Evolutionary conservation across 2,888 invertebrate genomes (phyloP).

Genomic region (Calameuta pallipes): DNA sequence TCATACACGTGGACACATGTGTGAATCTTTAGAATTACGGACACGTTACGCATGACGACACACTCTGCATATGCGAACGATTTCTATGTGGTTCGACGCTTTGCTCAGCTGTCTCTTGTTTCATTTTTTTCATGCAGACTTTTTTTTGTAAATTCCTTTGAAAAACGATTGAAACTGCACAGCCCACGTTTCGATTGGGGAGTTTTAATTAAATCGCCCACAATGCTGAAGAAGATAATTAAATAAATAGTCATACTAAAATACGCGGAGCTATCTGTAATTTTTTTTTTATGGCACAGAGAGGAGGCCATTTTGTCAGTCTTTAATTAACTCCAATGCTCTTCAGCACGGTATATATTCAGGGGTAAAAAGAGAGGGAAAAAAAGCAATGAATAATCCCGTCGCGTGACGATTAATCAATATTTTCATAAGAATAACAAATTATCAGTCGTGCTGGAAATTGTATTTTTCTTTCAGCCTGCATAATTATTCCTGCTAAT

Average conservation of each 20-base stretch:
- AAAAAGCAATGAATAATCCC: not conserved
- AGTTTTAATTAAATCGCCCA: constrained; percentile 22
- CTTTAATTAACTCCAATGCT: constrained; percentile 46
- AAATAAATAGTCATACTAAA: constrained; percentile 17
- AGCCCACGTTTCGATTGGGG: not conserved
- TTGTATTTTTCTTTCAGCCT: not conserved
- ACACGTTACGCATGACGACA: no score
- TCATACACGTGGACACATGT: no score
- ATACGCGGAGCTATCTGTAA: constrained; percentile 18
- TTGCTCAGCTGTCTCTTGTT: no score
- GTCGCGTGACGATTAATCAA: constrained; percentile 1
- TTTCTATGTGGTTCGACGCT: no score
- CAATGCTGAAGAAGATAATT: constrained; percentile 11
- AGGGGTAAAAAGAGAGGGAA: constrained; percentile 30
- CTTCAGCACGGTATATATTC: constrained; percentile 28
- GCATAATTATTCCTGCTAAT: no score
- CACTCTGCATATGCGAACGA: no score
- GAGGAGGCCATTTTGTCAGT: constrained; percentile 17
- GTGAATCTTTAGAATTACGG: no score
- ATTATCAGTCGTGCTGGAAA: not conserved
- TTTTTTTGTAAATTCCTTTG: no score
- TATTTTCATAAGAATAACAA: constrained; percentile 1
- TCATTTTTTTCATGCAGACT: no score
- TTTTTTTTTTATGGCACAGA: constrained; percentile 13
- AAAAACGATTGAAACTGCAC: no score